These are phyloP conservation scores for Gadopsis bispinosus DNA, from an alignment of 2,797 vertebrate genomes.

Conservation along the genomic window DNA sequence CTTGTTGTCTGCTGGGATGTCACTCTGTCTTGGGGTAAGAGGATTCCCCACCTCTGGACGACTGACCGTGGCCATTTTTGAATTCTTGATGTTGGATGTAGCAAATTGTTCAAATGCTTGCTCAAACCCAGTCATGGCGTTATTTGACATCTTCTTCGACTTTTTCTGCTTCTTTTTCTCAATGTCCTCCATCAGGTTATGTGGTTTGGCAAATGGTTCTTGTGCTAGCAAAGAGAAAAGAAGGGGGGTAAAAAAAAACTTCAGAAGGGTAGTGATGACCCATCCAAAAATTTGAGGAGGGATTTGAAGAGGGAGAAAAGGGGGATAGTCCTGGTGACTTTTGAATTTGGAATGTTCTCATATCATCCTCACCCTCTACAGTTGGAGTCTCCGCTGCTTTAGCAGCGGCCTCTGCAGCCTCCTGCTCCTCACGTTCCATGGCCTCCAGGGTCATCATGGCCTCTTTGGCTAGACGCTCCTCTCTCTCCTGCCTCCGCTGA, in stretches of 20 bases:
- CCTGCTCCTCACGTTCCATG: conserved; percentile 84
- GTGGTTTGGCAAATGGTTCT: conserved; percentile 52
- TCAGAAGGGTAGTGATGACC: conserved; percentile 5
- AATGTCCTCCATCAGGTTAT: conserved; percentile 43
- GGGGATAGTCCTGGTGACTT: no score
- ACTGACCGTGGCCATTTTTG: not conserved
- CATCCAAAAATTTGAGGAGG: not conserved
- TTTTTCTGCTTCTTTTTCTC: conserved; percentile 86
- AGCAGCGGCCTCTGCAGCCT: conserved; percentile 63
- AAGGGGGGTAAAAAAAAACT: not conserved
- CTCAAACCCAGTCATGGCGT: conserved; percentile 85
- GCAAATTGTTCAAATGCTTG: conserved; percentile 89
- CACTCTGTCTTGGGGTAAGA: conserved; percentile 18
- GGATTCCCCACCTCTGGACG: conserved; percentile 7
- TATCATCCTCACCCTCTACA: conserved; percentile 42
- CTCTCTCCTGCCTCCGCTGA: conserved; percentile 79
- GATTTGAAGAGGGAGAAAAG: not conserved
- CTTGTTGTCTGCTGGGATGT: conserved; percentile 31
- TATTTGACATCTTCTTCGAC: conserved; percentile 71
- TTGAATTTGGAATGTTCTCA: no score
- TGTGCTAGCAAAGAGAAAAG: conserved; percentile 14
- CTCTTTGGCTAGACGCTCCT: conserved; percentile 84
- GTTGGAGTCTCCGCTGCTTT: conserved; percentile 49
- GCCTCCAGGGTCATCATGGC: conserved; percentile 84
- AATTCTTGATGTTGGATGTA: conserved; percentile 31